phyloP scores from a whole-genome alignment of 2,113 vertebrate genomes.

The Podarcis muralis region DNA sequence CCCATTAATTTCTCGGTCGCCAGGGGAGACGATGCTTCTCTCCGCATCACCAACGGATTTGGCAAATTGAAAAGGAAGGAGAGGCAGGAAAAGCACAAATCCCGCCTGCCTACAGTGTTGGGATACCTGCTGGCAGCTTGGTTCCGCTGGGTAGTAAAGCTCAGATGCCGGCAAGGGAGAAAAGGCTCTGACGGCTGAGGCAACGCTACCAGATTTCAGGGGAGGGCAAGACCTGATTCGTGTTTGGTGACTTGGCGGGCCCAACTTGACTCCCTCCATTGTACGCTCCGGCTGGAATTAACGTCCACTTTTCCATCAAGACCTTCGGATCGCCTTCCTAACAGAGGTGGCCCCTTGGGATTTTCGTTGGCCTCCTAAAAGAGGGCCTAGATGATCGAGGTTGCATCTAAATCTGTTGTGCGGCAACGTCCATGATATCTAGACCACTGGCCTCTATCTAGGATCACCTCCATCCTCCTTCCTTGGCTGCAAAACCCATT shows the following conservation, averaged over 20 bases:
- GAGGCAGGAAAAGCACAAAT: background rate
- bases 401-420: background rate
- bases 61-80: slow-evolving; percentile 29
- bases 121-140: background rate
- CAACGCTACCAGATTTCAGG: background rate
- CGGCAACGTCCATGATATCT: background rate
- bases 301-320: background rate
- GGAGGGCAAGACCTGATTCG: background rate
- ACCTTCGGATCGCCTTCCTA: background rate
- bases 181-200: background rate
- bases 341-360: background rate
- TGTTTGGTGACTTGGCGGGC: background rate
- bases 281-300: background rate
- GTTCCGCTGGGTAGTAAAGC: background rate
- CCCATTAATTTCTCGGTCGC: slow-evolving; percentile 19
- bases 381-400: background rate
- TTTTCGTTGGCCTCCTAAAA: background rate
- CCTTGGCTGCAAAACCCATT: background rate
- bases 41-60: slow-evolving; percentile 22
- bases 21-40: slow-evolving; percentile 15
- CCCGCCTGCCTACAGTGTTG: background rate
- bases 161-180: background rate
- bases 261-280: background rate
- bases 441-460: background rate
- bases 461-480: background rate